These are phyloP conservation scores for Pocillopora verrucosa DNA, from an alignment of 64 coral and sea anemone species.

Conservation along the genomic window DNA sequence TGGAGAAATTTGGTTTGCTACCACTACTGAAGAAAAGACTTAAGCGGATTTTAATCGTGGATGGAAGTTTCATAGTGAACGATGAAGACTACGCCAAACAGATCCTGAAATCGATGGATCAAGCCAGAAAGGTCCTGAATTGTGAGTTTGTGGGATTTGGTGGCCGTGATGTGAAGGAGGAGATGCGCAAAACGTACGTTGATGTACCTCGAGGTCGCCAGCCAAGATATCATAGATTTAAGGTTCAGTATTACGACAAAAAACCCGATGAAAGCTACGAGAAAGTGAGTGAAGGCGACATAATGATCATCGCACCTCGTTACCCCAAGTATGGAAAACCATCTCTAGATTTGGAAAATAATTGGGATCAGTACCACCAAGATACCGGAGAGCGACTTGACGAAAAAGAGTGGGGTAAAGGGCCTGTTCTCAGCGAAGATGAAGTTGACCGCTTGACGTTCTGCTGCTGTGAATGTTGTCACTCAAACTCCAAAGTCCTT, in stretches of 20 bases:
- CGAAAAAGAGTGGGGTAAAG: constrained; percentile 38
- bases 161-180: constrained; percentile 68
- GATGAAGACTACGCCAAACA: constrained; percentile 54
- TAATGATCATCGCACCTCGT: constrained; percentile 69
- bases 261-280: constrained; percentile 33
- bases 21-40: constrained; percentile 73
- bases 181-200: constrained; percentile 75
- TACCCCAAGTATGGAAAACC: constrained; percentile 54
- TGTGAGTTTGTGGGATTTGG: constrained; percentile 80
- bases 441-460: constrained; percentile 78
- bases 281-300: constrained; percentile 53
- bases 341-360: constrained; percentile 24
- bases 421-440: constrained; percentile 48
- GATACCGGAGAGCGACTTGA: constrained; percentile 68
- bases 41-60: constrained; percentile 74
- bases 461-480: constrained; percentile 81
- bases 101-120: constrained; percentile 72
- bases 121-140: constrained; percentile 60
- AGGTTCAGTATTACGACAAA: constrained; percentile 77
- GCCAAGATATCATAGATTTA: constrained; percentile 78
- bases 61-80: constrained; percentile 70
- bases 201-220: constrained; percentile 38
- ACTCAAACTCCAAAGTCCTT: constrained; percentile 42
- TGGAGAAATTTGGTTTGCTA: constrained; percentile 88
- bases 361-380: constrained; percentile 42